These are phyloP conservation scores for Hylaea fasciaria DNA, from an alignment of 2,888 invertebrate species.

Conservation along the genomic window DNA sequence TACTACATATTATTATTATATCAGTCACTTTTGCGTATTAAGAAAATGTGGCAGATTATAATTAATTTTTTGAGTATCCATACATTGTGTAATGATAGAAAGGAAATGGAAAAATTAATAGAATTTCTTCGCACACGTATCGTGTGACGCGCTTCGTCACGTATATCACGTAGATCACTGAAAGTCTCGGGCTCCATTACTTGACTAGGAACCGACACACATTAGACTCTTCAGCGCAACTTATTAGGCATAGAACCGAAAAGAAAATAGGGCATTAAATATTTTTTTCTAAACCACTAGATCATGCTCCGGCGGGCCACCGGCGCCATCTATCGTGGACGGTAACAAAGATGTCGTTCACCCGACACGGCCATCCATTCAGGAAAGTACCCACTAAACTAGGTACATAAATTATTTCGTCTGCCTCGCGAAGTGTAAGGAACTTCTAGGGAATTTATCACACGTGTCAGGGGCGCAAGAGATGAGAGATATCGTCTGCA, in stretches of 20 bases:
- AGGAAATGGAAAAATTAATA: too few relatives aligned
- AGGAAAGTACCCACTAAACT: slow-evolving; percentile 80
- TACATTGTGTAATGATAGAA: too few relatives aligned
- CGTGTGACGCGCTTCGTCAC: too few relatives aligned
- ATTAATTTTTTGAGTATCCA: too few relatives aligned
- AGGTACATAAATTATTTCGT: slow-evolving; percentile 84
- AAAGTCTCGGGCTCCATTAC: too few relatives aligned
- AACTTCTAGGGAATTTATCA: slow-evolving; percentile 82
- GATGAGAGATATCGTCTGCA: slow-evolving; percentile 20
- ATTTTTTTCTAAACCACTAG: slow-evolving; percentile 15
- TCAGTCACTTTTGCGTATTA: too few relatives aligned
- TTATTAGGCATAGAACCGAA: neutral
- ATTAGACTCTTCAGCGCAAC: neutral
- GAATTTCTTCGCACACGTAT: too few relatives aligned
- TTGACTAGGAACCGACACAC: too few relatives aligned
- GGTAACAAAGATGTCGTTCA: slow-evolving; percentile 81
- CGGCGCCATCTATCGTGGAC: slow-evolving; percentile 40
- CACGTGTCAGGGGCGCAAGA: slow-evolving; percentile 53
- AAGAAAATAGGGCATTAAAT: slow-evolving; percentile 8
- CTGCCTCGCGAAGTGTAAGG: slow-evolving; percentile 80
- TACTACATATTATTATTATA: too few relatives aligned
- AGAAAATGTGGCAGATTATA: too few relatives aligned
- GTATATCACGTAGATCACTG: too few relatives aligned
- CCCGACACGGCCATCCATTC: slow-evolving; percentile 75
- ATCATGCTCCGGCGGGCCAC: slow-evolving; percentile 16